A percentile compares a stretch with the other conserved stretches of the same genome.
phyloP scores from a whole-genome alignment of 1,140 invertebrate genomes.

The Eupristina koningsbergeri region DNA sequence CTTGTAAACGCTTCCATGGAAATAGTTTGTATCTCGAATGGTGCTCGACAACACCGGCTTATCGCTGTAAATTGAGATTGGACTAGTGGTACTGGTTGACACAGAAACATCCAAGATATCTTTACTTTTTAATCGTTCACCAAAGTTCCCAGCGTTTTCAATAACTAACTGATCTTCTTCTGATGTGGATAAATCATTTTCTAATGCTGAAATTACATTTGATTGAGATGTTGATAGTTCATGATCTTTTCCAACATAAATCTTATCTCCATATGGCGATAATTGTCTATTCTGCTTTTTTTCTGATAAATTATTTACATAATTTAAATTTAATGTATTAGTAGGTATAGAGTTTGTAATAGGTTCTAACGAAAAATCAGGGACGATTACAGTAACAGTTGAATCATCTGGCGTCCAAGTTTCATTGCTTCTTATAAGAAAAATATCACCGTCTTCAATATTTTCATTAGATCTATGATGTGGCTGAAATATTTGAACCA shows the following conservation, averaged over 20 bases:
- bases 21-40: not conserved
- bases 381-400: not conserved
- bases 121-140: conserved; percentile 49
- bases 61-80: not conserved
- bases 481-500: not conserved
- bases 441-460: not conserved
- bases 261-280: not conserved
- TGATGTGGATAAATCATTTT: conserved; percentile 43
- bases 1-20: not conserved
- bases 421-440: not conserved
- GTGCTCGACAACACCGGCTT: not conserved
- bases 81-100: not conserved
- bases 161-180: conserved; percentile 56
- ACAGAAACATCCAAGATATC: not conserved
- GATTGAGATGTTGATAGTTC: not conserved
- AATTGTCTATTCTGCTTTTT: not conserved
- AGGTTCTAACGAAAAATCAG: not conserved
- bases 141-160: conserved; percentile 58
- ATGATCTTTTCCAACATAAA: not conserved
- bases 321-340: conserved; percentile 8
- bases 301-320: not conserved
- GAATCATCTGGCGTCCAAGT: not conserved
- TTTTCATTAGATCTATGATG: not conserved
- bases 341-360: not conserved
- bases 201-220: not conserved